Conservation (phyloP, 2,888 invertebrate genomes). For the Bibio marci region DNA sequence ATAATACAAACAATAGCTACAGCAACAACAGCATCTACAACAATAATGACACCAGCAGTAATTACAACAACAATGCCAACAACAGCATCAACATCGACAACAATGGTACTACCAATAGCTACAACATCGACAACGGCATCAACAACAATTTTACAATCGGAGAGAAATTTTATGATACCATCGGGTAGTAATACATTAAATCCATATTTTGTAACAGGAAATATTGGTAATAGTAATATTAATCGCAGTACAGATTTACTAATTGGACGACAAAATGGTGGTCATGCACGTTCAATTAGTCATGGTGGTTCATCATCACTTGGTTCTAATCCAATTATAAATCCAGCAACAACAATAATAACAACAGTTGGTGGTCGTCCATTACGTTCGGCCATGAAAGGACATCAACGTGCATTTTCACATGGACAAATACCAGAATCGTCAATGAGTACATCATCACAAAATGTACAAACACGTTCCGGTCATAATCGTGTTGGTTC, state of each 20-base stretch:
- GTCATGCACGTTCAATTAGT: slow-evolving; percentile 68
- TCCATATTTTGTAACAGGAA: slow-evolving; percentile 6
- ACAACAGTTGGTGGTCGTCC: slow-evolving; percentile 38
- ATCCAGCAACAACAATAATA: too few species aligned
- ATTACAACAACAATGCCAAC: neutral
- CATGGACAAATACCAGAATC: slow-evolving; percentile 60
- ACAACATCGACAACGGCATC: neutral
- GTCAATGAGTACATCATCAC: slow-evolving; percentile 13
- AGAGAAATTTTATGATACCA: too few species aligned
- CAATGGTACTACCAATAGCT: neutral
- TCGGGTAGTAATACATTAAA: neutral
- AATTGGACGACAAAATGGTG: slow-evolving; percentile 19
- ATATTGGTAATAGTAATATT: slow-evolving; percentile 1
- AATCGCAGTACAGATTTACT: slow-evolving; percentile 4
- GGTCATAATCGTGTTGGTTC: slow-evolving; percentile 71
- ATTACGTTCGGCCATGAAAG: slow-evolving; percentile 52
- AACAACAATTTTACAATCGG: neutral
- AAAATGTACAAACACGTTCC: slow-evolving; percentile 20
- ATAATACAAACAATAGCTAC: slow-evolving; percentile 11
- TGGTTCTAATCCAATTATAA: slow-evolving; percentile 27
- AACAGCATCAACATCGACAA: neutral
- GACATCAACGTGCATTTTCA: slow-evolving; percentile 72
- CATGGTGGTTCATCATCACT: slow-evolving; percentile 47
- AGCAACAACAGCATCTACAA: slow-evolving; percentile 3
- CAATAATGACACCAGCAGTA: neutral